These are phyloP conservation scores for Scomber japonicus DNA, from an alignment of 2,113 vertebrate species.

Conservation along the genomic window DNA sequence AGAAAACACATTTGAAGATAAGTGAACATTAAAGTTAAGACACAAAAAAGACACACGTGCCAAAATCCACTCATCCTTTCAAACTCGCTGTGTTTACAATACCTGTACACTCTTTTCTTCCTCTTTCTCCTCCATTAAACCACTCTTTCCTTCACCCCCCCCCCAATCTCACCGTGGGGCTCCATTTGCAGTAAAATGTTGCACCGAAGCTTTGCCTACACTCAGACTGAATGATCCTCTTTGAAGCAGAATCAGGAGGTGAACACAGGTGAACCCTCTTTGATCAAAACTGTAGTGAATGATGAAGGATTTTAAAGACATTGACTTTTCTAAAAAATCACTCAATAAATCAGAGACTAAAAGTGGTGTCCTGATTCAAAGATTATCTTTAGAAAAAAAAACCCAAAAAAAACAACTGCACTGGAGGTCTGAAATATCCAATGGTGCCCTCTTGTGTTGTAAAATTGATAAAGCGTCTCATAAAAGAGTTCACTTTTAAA, in stretches of 20 bases:
- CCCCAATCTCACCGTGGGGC: constrained; percentile 1
- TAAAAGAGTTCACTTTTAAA: not conserved
- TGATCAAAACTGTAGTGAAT: no score
- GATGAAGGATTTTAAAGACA: no score
- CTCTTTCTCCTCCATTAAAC: not conserved
- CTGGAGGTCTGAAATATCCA: constrained; percentile 12
- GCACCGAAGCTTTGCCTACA: no score
- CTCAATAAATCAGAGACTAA: not conserved
- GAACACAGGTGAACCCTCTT: not conserved
- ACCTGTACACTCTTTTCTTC: not conserved
- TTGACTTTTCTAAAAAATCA: no score
- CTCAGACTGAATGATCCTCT: no score
- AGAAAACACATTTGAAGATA: not conserved
- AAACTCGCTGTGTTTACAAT: not conserved
- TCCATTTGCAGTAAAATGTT: no score
- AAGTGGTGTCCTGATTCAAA: not conserved
- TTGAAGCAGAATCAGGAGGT: not conserved
- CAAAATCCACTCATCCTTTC: constrained; percentile 10
- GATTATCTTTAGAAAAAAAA: not conserved
- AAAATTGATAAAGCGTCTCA: not conserved
- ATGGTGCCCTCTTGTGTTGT: constrained; percentile 63
- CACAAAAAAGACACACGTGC: constrained; percentile 1
- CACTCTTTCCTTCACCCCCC: not conserved
- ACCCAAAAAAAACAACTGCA: not conserved
- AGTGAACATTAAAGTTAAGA: not conserved